Evolutionary conservation across 2,113 vertebrate species (phyloP).

Genomic region (Variabilichromis moorii): DNA sequence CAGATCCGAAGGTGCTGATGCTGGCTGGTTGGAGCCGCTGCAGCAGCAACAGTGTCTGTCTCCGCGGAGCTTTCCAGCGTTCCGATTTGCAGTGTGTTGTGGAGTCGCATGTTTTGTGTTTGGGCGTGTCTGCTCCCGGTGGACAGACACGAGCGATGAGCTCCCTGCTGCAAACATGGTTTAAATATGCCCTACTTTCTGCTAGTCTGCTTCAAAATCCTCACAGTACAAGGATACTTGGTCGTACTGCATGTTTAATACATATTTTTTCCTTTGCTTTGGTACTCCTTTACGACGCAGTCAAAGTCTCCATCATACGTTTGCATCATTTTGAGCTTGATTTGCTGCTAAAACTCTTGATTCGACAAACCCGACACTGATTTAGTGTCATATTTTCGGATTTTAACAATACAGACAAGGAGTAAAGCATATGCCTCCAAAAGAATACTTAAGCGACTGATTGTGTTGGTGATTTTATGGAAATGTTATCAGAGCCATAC

Average conservation of each 20-base stretch:
- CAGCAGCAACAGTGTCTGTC: neutral
- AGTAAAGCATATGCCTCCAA: neutral
- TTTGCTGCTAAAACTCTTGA: neutral
- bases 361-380: neutral
- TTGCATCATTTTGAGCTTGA: neutral
- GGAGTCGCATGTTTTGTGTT: neutral
- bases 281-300: neutral
- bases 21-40: neutral
- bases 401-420: neutral
- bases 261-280: neutral
- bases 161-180: neutral
- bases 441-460: neutral
- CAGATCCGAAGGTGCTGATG: neutral
- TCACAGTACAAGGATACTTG: neutral
- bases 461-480: neutral
- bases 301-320: neutral
- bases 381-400: neutral
- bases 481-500: neutral
- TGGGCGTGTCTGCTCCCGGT: conserved; percentile 47
- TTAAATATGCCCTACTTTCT: neutral
- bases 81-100: neutral
- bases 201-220: neutral
- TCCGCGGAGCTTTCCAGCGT: neutral
- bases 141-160: neutral
- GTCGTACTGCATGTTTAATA: neutral